Base-by-base conservation (phyloP, 1,140 invertebrate species). In the Sitodiplosis mosellana region DNA sequence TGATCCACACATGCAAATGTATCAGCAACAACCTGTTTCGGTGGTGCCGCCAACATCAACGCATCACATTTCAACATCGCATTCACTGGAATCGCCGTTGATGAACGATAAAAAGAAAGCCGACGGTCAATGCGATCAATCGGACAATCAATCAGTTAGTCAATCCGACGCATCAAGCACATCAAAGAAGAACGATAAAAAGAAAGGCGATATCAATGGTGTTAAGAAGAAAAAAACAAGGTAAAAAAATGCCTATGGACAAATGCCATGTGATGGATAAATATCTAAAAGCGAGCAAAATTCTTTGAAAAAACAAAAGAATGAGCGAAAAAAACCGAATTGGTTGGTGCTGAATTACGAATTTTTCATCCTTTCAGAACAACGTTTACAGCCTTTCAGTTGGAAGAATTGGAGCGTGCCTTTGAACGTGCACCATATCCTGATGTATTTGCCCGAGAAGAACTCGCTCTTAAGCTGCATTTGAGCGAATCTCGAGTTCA, bases 361-460 rank as follows among this genome's bases (percentile, higher is more conserved):
- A 42, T 42, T 42, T 42, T 42, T 42, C 40, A 42, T 36, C n/a
- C 65, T 59, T 70, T 1, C 66, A 93, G 92, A 67, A 96, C 93
- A 1, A 96, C 93, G 0, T 97, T 97, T 60, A 95, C 91, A 0
- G 85, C 90, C 0, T 92, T 89, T 59, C 93, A 97, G 61, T 67
- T 97, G 38, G 91, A 96, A 60, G 89, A 95, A 59, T 65, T 97
- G 55, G 92, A 96, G 60, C 69, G 87, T 14, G 90, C 91, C 0
- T 96, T 97, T 56, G 87, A 95, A 57, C 71, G 87, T 43, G 91
- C 91, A 0, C 92, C 91, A 0, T 97, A 97, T 63, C 92, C 93
- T 0, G 93, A 96, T 63, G 91, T 97, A 1, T 95, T 96, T 57
- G 91, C 90, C 0, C 68, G 93, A 37, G 91, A 97, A 63, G 90